Evolutionary conservation across 2,888 invertebrate species (phyloP), one percentile per base, ranked within the genome.

Genomic region (Litoditis marina): DNA sequence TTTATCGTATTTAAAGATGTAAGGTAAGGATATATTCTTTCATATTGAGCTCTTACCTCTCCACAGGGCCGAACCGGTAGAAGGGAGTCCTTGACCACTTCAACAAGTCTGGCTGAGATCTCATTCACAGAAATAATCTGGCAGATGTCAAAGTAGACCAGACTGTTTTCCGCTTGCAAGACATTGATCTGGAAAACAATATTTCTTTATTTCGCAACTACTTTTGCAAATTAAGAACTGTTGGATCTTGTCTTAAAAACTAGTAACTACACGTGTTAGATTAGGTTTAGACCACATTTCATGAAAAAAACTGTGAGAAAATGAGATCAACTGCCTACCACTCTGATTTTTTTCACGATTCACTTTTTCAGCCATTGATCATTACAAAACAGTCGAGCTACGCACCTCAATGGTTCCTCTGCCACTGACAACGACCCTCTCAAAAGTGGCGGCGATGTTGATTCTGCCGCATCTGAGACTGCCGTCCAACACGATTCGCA

Each of bases 11-110:
- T n/a, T n/a, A n/a, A n/a, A n/a, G n/a, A n/a, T n/a, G n/a, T n/a
- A n/a, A n/a, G n/a, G n/a, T n/a, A n/a, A n/a, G n/a, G n/a, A n/a
- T n/a, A n/a, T n/a, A n/a, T n/a, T n/a, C n/a, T n/a, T n/a, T n/a
- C n/a, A n/a, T 39, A 39, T 13, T 25, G 5, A 44, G 5, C 8
- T 44, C 44, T 4, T 22, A 63, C 65, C 39, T 53, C 66, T 16
- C 60, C 63, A 22, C 63, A 63, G 7, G 63, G n/a, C 5, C n/a
- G n/a, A n/a, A n/a, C n/a, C n/a, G n/a, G n/a, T n/a, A 72, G 47
- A 47, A 74, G 71, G 16, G 69, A 68, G 5, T 69, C 71, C 34
- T 60, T 65, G 31, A 71, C 28, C 0, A 74, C 65, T 19, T 60
- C 60, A 36, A 68, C 61, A 0, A 57, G 47, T 4, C 49, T 31